These are phyloP conservation scores for Formica exsecta DNA, from an alignment of 1,140 invertebrate species.

Conservation along the genomic window DNA sequence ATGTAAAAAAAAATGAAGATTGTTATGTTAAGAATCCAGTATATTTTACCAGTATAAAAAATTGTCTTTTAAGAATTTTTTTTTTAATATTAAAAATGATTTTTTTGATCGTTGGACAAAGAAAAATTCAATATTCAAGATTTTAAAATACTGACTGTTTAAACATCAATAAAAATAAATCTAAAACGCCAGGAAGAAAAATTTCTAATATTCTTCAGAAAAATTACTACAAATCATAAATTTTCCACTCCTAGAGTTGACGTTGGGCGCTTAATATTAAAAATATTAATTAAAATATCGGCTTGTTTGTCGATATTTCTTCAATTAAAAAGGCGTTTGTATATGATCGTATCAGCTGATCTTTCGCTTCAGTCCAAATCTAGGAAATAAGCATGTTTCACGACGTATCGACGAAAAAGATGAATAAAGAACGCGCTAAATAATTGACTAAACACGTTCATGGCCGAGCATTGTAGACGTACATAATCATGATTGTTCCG, in stretches of 20 bases:
- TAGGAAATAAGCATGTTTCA: background rate
- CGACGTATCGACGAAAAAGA: background rate
- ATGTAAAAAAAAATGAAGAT: too few species aligned
- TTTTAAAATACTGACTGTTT: too few species aligned
- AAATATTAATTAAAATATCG: background rate
- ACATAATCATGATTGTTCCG: constrained; percentile 11
- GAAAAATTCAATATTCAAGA: too few species aligned
- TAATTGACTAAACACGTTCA: constrained; percentile 52
- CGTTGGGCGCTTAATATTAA: background rate
- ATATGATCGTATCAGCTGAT: constrained; percentile 1
- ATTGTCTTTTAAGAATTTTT: too few species aligned
- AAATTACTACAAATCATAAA: too few species aligned
- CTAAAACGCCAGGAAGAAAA: too few species aligned
- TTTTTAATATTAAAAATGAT: background rate
- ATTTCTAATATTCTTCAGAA: too few species aligned
- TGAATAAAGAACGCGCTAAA: constrained; percentile 3
- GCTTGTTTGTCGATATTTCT: background rate
- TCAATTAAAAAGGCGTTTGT: background rate
- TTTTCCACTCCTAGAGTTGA: too few species aligned
- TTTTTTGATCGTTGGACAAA: background rate
- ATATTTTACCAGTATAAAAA: too few species aligned
- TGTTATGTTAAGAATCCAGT: background rate
- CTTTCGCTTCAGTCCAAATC: background rate
- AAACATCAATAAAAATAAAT: too few species aligned
- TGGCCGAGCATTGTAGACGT: constrained; percentile 28